Conservation (phyloP, 2,888 invertebrate genomes). For the Phengaris alcon region DNA sequence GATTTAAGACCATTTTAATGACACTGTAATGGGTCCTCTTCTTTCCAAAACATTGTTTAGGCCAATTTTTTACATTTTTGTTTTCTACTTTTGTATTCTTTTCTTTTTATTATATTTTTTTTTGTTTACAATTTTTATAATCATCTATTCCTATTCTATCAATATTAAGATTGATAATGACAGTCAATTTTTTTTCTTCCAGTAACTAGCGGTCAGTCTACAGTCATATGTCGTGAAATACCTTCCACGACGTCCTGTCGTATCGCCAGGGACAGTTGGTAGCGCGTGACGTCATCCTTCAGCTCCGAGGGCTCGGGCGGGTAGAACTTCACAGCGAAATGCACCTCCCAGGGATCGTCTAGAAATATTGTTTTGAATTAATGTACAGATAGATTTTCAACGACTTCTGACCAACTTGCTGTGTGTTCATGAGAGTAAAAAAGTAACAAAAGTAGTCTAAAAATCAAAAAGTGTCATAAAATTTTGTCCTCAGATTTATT, state of each 20-base stretch:
- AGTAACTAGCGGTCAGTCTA: no score
- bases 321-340: constrained; percentile 98
- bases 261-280: constrained; percentile 95
- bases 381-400: neutral
- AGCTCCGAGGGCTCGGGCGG: constrained; percentile 97
- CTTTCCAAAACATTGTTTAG: no score
- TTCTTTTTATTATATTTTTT: no score
- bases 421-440: neutral
- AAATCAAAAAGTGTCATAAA: constrained; percentile 9
- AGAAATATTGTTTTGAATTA: constrained; percentile 29
- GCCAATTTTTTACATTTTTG: no score
- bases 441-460: no score
- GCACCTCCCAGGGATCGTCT: constrained; percentile 96
- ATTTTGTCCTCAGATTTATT: neutral
- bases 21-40: no score
- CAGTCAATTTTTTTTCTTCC: no score
- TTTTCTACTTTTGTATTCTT: no score
- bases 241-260: constrained; percentile 85
- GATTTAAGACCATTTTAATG: no score
- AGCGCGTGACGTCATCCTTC: constrained; percentile 93
- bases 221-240: constrained; percentile 49
- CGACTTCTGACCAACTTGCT: constrained; percentile 36
- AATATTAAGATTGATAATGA: no score
- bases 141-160: no score
- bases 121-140: no score